These are phyloP conservation scores for Corella eumyota DNA, from an alignment of 23 tunicate genomes.

Conservation along the genomic window DNA sequence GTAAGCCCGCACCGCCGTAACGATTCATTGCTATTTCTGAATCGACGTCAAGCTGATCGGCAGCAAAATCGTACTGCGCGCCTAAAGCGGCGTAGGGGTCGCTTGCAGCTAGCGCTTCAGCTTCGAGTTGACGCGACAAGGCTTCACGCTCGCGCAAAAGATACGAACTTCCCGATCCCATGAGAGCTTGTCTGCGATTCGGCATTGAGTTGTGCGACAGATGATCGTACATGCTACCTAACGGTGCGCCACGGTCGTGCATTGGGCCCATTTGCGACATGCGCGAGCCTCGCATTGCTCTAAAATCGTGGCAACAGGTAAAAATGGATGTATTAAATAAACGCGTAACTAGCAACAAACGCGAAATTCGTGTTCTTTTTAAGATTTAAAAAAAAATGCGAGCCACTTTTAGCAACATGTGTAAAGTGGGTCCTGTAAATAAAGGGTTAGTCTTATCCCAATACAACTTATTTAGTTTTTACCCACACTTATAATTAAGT, in stretches of 20 bases:
- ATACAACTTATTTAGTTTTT: no score
- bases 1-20: conserved; percentile 6
- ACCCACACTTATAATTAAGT: no score
- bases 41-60: conserved; percentile 7
- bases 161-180: conserved; percentile 30
- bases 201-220: conserved; percentile 3
- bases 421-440: neutral
- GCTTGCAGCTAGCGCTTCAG: conserved; percentile 22
- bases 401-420: neutral
- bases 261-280: conserved; percentile 13
- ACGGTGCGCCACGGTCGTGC: conserved; percentile 13
- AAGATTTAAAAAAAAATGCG: no score
- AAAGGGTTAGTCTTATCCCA: no score
- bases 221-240: conserved; percentile 14
- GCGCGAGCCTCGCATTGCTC: conserved; percentile 31
- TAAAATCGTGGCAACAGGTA: conserved; percentile 3
- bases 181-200: conserved; percentile 15
- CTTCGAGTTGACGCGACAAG: conserved; percentile 54
- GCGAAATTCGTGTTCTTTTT: no score
- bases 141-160: conserved; percentile 71
- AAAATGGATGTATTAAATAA: neutral
- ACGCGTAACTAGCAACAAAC: no score
- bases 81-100: conserved; percentile 6
- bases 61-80: conserved; percentile 15
- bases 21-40: neutral